phyloP scores from a whole-genome alignment of 2,888 invertebrate genomes.

The Amblyjoppa fuscipennis region DNA sequence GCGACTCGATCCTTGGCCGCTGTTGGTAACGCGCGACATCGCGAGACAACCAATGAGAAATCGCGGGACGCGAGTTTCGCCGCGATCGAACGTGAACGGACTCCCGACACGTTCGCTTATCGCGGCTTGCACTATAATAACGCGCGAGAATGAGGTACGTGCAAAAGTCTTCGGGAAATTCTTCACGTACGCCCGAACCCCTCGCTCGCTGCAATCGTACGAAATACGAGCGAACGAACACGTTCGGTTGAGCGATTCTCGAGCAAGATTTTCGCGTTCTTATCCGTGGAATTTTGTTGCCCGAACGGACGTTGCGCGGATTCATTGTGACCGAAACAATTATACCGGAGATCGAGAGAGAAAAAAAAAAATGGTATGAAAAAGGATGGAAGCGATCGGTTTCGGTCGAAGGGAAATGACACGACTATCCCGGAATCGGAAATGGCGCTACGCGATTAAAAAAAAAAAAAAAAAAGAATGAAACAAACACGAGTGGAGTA shows the following conservation, averaged over 20 bases:
- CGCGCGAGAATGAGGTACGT: slow-evolving; percentile 22
- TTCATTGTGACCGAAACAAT: background rate
- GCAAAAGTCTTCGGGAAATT: slow-evolving; percentile 3
- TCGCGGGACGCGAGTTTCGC: slow-evolving; percentile 38
- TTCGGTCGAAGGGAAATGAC: slow-evolving; percentile 32
- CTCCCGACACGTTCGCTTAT: slow-evolving; percentile 36
- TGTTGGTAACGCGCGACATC: slow-evolving; percentile 10
- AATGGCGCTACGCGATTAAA: slow-evolving; percentile 41
- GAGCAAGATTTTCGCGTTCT: slow-evolving; percentile 47
- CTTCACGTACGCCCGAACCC: slow-evolving; percentile 36
- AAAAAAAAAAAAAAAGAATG: slow-evolving; percentile 7
- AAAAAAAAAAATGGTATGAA: background rate
- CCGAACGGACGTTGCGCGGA: slow-evolving; percentile 13
- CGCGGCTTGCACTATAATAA: background rate
- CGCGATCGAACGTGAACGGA: slow-evolving; percentile 47
- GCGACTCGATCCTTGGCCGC: background rate
- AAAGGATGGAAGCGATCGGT: slow-evolving; percentile 31
- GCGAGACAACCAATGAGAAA: slow-evolving; percentile 27
- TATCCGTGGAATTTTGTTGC: background rate
- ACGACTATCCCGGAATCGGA: slow-evolving; percentile 59
- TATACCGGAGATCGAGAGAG: background rate
- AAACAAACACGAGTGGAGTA: slow-evolving; percentile 32
- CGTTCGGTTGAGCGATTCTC: slow-evolving; percentile 32
- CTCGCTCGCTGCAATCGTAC: slow-evolving; percentile 22
- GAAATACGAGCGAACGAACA: slow-evolving; percentile 32